Evolutionary conservation across 2,888 invertebrate genomes (phyloP), one percentile per base, ranked within the genome.

Genomic region (Alloscopus bannaensis): DNA sequence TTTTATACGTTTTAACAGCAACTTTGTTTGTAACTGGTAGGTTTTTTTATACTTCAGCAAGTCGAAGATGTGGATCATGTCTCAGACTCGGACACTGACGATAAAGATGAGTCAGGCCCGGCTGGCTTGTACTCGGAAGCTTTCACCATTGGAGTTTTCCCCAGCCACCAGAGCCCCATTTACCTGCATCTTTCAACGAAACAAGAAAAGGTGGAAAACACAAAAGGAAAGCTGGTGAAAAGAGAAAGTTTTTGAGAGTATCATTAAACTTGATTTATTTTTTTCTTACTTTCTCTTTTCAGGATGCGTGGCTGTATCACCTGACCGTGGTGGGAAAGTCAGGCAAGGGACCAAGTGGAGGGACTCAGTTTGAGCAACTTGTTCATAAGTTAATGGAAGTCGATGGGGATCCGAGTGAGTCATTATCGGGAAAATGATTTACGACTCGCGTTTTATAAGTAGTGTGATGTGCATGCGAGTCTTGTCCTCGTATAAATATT

Each of bases 361-460:
- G 98, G 64, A 98, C 98, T 0, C 96, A 97, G 88, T 98, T 96
- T 88, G 99, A 99, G 88, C 97, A 98, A 88, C 90, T 98, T 18
- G 93, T 98, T 52, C 97, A 98, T 88, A 96, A 97, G 88, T 91
- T 99, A 36, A 97, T 98, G 97, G 97, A 97, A 88, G 95, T 95
- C 45, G 97, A 97, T 87, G 97, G 97, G 0, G 97, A 97, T 90
- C 93, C 96, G 16, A 95, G 94, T 94, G 88, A 90, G 92, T 90
- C 77, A 77, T 77, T 77, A 78, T 60, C 24, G 8, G 18, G 13
- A 20, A 60, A 31, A 72, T 78, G 68, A 73, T 73, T 70, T 73
- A 75, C 71, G 55, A 71, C 36, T 60, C 71, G 45, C 70, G 59
- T n/a, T n/a, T n/a, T n/a, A n/a, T n/a, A n/a, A n/a, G n/a, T n/a